A percentile compares a stretch with the other conserved stretches of the same genome.
Evolutionary conservation across 2,888 invertebrate genomes (phyloP).

Genomic region (Caenorhabditis afra): DNA sequence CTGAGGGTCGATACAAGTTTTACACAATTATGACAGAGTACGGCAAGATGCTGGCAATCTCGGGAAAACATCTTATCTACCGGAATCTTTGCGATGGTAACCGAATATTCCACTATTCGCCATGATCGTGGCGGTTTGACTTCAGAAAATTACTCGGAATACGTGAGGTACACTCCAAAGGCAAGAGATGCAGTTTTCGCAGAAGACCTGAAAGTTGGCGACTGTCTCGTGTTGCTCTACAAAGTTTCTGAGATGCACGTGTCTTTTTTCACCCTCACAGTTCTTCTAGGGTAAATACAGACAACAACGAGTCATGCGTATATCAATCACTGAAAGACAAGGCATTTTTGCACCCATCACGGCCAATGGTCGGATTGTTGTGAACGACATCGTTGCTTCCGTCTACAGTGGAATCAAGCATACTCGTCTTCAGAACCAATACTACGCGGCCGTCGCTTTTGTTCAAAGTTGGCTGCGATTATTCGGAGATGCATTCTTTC

Average conservation of each 20-base stretch:
- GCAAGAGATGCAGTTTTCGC: conserved; percentile 60
- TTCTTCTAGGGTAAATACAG: conserved; percentile 59
- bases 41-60: conserved; percentile 65
- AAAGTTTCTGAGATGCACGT: conserved; percentile 37
- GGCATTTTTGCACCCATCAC: conserved; percentile 68
- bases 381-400: conserved; percentile 68
- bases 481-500: conserved; percentile 36
- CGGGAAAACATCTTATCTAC: conserved; percentile 64
- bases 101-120: no score
- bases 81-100: conserved; percentile 56
- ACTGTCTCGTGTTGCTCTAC: conserved; percentile 62
- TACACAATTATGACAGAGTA: conserved; percentile 69
- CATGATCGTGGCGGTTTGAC: no score
- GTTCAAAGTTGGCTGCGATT: conserved; percentile 41
- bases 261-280: no score
- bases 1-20: conserved; percentile 59
- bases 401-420: conserved; percentile 62
- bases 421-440: conserved; percentile 50
- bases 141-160: conserved; percentile 63
- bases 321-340: conserved; percentile 59
- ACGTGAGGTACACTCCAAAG: conserved; percentile 54
- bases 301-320: conserved; percentile 62
- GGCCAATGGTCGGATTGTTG: conserved; percentile 61
- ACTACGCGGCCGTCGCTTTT: conserved; percentile 40
- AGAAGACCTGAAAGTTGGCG: conserved; percentile 61